Base-by-base conservation (phyloP, 2,113 vertebrate genomes). In the Rousettus leschenaultii region DNA sequence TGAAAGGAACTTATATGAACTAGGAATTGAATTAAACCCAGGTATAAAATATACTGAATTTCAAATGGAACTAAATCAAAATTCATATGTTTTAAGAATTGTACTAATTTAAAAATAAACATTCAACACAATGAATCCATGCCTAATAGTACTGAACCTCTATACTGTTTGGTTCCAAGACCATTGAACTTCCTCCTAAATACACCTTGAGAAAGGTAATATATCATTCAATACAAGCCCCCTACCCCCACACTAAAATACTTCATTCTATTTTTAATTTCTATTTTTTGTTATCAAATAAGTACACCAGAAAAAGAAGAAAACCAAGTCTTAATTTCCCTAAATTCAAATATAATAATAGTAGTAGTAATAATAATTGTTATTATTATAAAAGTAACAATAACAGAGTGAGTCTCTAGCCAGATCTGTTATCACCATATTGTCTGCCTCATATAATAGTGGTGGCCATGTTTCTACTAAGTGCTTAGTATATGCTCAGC, bases 251-350 rank as follows among this genome's bases (percentile, higher is more conserved):
- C 66, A 61, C 59, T 80, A 87, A 79, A 92, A 77, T 63, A 63
- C 13, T 82, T 91, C 13, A 45, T 45, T 89, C 45, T 95, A 40
- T 95, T 89, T 87, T 74, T 35, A 91, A 57, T 57, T 91, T 82
- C 4, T 68, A 26, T 68, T 43, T 51, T 90, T 90, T 94, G 33
- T 94, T 89, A 59, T 7, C 19, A 33, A 12, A 70, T n/a, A 63
- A 74, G 24, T 61, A 48, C 33, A 77, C 26, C 48, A 96, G 53
- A 75, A 89, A 86, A 86, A 89, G 51, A 4, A 94, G 66, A 89
- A 93, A 91, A 19, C 7, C 2, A 45, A 33, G 4, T 48, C 13
- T 74, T 8, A 94, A 33, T 71, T 11, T 22, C 63, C 16, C 18
- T 77, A 59, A 65, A 45, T 80, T 86, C 21, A 63, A 43, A 93